Conservation (phyloP, 2,888 invertebrate species). For the Boloria selene region DNA sequence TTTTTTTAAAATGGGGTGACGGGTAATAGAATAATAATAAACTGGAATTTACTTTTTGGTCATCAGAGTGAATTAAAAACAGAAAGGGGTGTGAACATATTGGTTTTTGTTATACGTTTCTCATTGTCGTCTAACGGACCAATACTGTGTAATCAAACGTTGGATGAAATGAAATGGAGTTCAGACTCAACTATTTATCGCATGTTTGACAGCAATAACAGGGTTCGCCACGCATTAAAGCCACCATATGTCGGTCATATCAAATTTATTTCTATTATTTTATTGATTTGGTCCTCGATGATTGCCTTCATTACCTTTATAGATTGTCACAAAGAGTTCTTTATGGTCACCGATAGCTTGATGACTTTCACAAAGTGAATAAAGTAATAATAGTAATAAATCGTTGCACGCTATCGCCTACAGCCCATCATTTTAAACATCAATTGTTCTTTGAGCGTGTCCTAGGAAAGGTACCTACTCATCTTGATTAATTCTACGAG, state of each 20-base stretch:
- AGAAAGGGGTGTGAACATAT: conserved; percentile 81
- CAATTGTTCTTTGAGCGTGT: conserved; percentile 35
- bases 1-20: conserved; percentile 80
- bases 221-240: conserved; percentile 76
- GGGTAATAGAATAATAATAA: conserved; percentile 82
- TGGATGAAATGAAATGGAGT: conserved; percentile 75
- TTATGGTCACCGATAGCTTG: conserved; percentile 76
- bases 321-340: conserved; percentile 79
- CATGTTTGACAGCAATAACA: conserved; percentile 82
- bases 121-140: conserved; percentile 76
- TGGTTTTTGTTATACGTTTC: conserved; percentile 71
- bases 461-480: conserved; percentile 30
- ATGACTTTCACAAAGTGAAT: conserved; percentile 77
- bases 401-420: conserved; percentile 61
- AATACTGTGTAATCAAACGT: conserved; percentile 79
- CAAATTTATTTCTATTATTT: conserved; percentile 83
- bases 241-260: conserved; percentile 82
- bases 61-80: conserved; percentile 75
- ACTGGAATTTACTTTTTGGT: conserved; percentile 82
- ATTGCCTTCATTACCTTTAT: conserved; percentile 81
- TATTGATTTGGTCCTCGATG: conserved; percentile 75
- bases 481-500: conserved; percentile 30
- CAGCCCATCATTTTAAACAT: conserved; percentile 44
- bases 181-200: conserved; percentile 76
- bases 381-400: conserved; percentile 76